phyloP scores from a whole-genome alignment of 2,113 vertebrate genomes.

The Halichoerus grypus region DNA sequence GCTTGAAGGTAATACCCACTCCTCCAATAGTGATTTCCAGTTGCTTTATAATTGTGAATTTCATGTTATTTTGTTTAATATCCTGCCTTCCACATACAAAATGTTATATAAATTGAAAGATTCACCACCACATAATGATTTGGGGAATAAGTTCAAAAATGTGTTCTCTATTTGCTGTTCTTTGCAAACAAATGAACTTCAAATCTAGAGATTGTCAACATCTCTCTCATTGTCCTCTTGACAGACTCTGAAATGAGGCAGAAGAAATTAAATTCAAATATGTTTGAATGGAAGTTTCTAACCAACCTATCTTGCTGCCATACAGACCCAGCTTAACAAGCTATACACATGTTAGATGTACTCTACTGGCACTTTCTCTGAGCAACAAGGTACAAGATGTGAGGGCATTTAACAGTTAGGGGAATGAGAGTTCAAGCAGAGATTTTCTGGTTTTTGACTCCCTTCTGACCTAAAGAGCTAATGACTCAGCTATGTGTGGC shows the following conservation, averaged over 20 bases:
- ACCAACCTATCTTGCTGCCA: background rate
- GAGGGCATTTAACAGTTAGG: background rate
- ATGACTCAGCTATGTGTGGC: background rate
- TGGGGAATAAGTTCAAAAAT: conserved; percentile 24
- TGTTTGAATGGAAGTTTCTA: background rate
- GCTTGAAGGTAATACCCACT: background rate
- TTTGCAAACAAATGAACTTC: conserved; percentile 57
- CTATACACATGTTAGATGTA: background rate
- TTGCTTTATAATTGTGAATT: conserved; percentile 15
- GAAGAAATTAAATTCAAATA: conserved; percentile 4
- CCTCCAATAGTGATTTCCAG: background rate
- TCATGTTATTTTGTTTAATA: conserved; percentile 42
- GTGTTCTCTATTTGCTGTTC: background rate
- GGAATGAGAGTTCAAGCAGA: background rate
- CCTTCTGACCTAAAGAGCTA: background rate
- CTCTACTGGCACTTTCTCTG: background rate
- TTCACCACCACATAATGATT: background rate
- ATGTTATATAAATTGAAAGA: conserved; percentile 38
- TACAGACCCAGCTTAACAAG: background rate
- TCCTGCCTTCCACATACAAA: background rate
- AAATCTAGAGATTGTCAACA: background rate
- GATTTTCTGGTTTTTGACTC: background rate
- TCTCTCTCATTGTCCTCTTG: background rate
- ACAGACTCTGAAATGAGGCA: background rate
- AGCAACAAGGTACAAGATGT: background rate